A percentile compares a stretch with the other conserved stretches of the same genome.
Evolutionary conservation across 2,113 vertebrate genomes (phyloP).

Genomic region (Callopanchax toddi): DNA sequence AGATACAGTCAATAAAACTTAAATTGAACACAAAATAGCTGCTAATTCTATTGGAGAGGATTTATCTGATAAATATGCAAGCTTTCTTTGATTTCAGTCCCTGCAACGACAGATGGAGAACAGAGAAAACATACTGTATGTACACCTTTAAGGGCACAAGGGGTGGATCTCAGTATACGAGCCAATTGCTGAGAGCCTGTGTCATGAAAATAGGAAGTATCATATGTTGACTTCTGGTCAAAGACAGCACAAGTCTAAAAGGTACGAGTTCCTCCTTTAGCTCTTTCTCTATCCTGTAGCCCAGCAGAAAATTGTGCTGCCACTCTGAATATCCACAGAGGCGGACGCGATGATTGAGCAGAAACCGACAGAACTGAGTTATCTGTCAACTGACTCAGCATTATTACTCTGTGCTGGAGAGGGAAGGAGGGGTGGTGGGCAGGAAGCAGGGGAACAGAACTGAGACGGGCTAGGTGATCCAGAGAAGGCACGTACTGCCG

Average conservation of each 20-base stretch:
- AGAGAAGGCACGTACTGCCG: conserved; percentile 49
- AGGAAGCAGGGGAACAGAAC: conserved; percentile 11
- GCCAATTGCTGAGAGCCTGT: conserved; percentile 64
- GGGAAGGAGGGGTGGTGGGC: conserved; percentile 9
- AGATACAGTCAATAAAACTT: not conserved
- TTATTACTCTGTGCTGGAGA: conserved; percentile 31
- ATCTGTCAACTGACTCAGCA: conserved; percentile 69
- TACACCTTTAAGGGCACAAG: conserved; percentile 75
- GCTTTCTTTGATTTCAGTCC: not conserved
- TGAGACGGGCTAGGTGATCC: conserved; percentile 46
- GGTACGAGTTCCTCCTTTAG: conserved; percentile 48
- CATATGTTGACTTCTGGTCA: conserved; percentile 50
- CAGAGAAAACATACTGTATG: conserved; percentile 22
- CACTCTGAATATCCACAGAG: conserved; percentile 10
- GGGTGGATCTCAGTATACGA: conserved; percentile 44
- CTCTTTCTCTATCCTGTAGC: conserved; percentile 8
- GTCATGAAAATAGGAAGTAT: conserved; percentile 74
- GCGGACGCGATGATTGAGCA: conserved; percentile 28
- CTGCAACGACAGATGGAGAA: not conserved
- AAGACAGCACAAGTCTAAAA: conserved; percentile 48
- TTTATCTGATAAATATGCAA: not conserved
- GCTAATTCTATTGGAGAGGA: not conserved
- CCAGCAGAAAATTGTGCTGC: not conserved
- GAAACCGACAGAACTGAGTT: conserved; percentile 23
- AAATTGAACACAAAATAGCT: not conserved